These are phyloP conservation scores for Lycophotia porphyrea DNA, from an alignment of 2,888 invertebrate species.

Conservation along the genomic window DNA sequence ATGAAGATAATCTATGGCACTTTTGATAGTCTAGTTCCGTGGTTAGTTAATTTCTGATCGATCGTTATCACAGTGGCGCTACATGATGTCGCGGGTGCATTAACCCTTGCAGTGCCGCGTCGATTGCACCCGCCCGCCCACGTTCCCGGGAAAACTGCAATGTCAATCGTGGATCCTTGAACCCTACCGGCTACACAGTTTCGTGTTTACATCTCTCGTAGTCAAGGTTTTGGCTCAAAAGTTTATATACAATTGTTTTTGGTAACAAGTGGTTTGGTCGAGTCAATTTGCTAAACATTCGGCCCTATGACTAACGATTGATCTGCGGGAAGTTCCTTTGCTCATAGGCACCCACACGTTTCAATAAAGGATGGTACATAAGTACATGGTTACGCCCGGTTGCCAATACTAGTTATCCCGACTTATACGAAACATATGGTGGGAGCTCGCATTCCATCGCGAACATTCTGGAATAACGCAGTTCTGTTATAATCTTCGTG, in stretches of 20 bases:
- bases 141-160: constrained; percentile 74
- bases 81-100: constrained; percentile 83
- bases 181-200: constrained; percentile 64
- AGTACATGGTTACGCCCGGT: constrained; percentile 65
- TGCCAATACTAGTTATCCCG: constrained; percentile 78
- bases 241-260: background rate
- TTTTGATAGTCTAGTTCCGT: background rate
- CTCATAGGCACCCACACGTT: constrained; percentile 60
- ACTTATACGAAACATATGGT: constrained; percentile 85
- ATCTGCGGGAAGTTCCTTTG: constrained; percentile 47
- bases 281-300: constrained; percentile 17
- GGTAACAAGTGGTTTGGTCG: constrained; percentile 20
- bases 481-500: constrained; percentile 75
- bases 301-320: constrained; percentile 35
- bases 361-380: constrained; percentile 66
- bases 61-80: constrained; percentile 71
- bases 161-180: constrained; percentile 77
- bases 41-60: constrained; percentile 50
- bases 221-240: constrained; percentile 12
- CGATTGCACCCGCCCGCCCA: constrained; percentile 76
- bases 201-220: constrained; percentile 35
- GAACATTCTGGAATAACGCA: constrained; percentile 83
- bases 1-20: background rate
- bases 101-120: constrained; percentile 77
- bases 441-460: constrained; percentile 77